A percentile compares a stretch with the other conserved stretches of the same genome.
Conservation (phyloP, 2,797 vertebrate genomes). For the Syncerus caffer region DNA sequence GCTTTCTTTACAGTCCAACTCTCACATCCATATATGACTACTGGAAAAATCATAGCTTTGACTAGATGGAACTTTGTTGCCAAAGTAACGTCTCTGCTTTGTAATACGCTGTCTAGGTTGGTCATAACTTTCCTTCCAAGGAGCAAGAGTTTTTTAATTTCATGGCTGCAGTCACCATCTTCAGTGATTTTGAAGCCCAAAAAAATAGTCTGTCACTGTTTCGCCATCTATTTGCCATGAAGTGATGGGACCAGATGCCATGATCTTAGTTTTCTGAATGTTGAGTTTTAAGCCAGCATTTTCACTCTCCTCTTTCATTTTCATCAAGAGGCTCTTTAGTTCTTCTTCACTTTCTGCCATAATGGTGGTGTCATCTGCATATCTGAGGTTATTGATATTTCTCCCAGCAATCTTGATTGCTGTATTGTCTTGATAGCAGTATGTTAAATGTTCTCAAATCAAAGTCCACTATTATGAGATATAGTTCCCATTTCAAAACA, state of each 20-base stretch:
- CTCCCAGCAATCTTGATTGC: not conserved
- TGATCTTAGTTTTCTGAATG: not conserved
- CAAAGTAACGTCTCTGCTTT: not conserved
- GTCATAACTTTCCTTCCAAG: not conserved
- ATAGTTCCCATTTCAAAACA: constrained; percentile 25
- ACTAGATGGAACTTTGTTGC: not conserved
- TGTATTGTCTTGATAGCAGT: not conserved
- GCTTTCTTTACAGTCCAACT: not conserved
- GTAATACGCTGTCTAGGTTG: not conserved
- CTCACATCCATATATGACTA: not conserved
- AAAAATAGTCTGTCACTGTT: not conserved
- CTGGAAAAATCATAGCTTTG: not conserved
- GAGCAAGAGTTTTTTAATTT: not conserved
- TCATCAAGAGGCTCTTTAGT: not conserved
- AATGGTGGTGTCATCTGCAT: not conserved
- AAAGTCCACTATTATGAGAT: not conserved
- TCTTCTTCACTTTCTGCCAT: not conserved
- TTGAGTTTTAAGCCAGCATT: not conserved
- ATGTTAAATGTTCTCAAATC: not conserved
- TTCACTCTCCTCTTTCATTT: not conserved
- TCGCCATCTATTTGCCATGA: not conserved
- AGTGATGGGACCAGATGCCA: not conserved
- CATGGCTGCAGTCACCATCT: not conserved
- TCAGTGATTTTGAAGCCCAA: fast-evolving
- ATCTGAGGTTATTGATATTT: not conserved